Evolutionary conservation across 2,113 vertebrate genomes (phyloP).

Genomic region (Paratilapia polleni): DNA sequence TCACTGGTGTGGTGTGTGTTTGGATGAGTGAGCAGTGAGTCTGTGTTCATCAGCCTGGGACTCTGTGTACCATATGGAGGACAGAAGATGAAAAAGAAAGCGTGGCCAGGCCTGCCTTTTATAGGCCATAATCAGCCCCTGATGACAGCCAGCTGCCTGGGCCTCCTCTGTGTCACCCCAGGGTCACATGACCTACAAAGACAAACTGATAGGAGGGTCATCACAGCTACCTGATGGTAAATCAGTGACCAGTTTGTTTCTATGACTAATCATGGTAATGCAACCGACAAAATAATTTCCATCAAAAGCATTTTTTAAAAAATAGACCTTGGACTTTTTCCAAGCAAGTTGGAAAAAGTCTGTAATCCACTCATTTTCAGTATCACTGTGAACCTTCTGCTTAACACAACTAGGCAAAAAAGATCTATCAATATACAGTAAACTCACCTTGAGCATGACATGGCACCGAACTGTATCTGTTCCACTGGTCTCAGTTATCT

Average conservation of each 20-base stretch:
- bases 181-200: background rate
- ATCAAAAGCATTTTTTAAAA: too few relatives aligned
- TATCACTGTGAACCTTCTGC: background rate
- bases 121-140: background rate
- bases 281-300: too few relatives aligned
- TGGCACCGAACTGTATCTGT: slow-evolving; percentile 46
- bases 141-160: background rate
- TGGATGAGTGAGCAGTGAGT: background rate
- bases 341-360: too few relatives aligned
- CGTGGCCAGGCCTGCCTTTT: background rate
- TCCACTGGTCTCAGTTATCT: background rate
- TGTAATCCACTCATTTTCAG: too few relatives aligned
- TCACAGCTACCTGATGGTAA: background rate
- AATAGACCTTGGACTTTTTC: too few relatives aligned
- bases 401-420: background rate
- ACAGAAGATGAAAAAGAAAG: background rate
- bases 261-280: too few relatives aligned
- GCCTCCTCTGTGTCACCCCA: background rate
- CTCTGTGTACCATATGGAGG: too few relatives aligned
- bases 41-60: background rate
- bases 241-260: too few relatives aligned
- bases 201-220: background rate
- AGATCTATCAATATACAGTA: background rate
- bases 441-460: slow-evolving; percentile 63
- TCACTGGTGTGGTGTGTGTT: background rate